These are phyloP conservation scores for Chrysemys picta DNA, from an alignment of 2,113 vertebrate species.

Conservation along the genomic window DNA sequence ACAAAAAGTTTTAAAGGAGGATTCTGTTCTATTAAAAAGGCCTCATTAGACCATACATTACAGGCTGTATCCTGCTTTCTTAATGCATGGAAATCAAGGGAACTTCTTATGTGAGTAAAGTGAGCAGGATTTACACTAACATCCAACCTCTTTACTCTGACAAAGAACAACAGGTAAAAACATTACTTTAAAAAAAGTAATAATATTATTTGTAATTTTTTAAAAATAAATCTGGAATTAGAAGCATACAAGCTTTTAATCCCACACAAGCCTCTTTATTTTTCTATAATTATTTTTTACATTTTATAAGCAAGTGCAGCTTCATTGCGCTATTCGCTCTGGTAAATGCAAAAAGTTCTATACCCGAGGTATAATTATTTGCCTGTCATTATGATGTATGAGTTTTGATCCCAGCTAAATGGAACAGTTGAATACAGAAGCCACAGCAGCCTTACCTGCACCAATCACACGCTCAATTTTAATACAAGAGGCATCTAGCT, in stretches of 20 bases:
- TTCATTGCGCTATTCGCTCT: slow-evolving; percentile 70
- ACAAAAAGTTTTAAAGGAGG: slow-evolving; percentile 51
- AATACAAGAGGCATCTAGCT: slow-evolving; percentile 99
- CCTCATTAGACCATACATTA: slow-evolving; percentile 18
- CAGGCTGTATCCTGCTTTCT: slow-evolving; percentile 32
- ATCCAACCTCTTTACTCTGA: background rate
- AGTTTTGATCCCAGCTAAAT: slow-evolving; percentile 80
- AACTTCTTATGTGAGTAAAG: slow-evolving; percentile 13
- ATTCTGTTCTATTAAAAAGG: slow-evolving; percentile 49
- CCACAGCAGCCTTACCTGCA: slow-evolving; percentile 90
- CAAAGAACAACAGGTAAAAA: slow-evolving; percentile 18
- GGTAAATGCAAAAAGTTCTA: slow-evolving; percentile 76
- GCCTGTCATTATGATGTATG: slow-evolving; percentile 90
- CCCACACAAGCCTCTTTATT: slow-evolving; percentile 47
- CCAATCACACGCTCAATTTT: slow-evolving; percentile 99
- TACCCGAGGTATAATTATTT: slow-evolving; percentile 88
- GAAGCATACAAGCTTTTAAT: slow-evolving; percentile 44
- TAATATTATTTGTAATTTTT: background rate
- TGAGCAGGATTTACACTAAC: background rate
- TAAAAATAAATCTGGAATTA: slow-evolving; percentile 38
- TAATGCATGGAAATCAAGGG: slow-evolving; percentile 37
- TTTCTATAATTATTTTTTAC: slow-evolving; percentile 36
- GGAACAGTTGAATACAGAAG: slow-evolving; percentile 81
- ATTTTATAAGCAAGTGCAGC: slow-evolving; percentile 68
- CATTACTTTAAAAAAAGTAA: background rate